Evolutionary conservation across 2,888 invertebrate genomes (phyloP), one percentile per base, ranked within the genome.

Genomic region (Netelia virgata): DNA sequence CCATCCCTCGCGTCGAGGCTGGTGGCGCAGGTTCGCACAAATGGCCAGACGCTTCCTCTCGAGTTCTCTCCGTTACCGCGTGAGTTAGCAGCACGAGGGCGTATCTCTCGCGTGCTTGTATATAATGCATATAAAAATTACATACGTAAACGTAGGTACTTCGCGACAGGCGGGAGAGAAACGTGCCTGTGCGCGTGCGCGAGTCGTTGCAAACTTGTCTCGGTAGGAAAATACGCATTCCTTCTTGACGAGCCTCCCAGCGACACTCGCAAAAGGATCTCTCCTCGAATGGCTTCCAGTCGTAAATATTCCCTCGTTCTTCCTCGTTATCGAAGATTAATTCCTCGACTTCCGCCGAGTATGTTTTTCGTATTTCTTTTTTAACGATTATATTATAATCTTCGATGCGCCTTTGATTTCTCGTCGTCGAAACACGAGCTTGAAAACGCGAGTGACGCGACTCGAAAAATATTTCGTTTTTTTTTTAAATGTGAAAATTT

Each of bases 31-130:
- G 64, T 76, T 70, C 69, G 83, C 64, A 36, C 64, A 68, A 82
- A 80, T 82, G 80, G 66, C 59, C 75, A 76, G 66, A 77, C 66
- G 59, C 73, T 84, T 74, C 81, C 81, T 74, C 84, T 74, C 84
- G 81, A 77, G 76, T 73, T 77, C 61, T 75, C 59, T 69, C 64
- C 55, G 63, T 66, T 55, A 70, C 43, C 47, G 68, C 63, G 76
- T 59, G 61, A 72, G 82, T 55, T 77, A 84, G 63, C 16, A 79
- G 61, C 83, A 78, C 72, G 86, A 82, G 80, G 83, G 76, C 69
- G 81, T 79, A 83, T 79, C 81, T 72, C 80, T 36, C 36, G 73
- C 77, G 78, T 81, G 82, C 79, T 80, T 73, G 61, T 59, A 70
- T 76, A 61, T 66, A 50, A 16, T 61, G 36, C 78, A 72, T 70